Percentiles rank a stretch among this genome's conserved stretches.
Conservation (phyloP, 1,140 invertebrate species). For the Papilio polyxenes region DNA sequence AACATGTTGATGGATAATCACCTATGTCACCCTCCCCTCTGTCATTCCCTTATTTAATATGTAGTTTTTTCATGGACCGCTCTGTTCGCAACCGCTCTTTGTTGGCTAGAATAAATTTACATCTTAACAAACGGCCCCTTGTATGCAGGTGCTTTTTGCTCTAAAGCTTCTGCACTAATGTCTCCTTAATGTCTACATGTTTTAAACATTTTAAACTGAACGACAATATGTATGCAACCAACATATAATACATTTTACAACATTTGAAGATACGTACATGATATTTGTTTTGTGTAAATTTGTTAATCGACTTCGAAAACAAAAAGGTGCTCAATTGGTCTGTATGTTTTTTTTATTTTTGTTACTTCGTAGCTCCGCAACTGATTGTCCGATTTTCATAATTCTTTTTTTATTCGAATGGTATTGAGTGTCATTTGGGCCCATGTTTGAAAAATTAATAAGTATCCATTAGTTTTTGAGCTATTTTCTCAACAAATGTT, state of each 20-base stretch:
- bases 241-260: background rate
- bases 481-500: too few species aligned
- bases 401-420: too few species aligned
- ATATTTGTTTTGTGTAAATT: too few species aligned
- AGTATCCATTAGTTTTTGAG: too few species aligned
- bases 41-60: constrained; percentile 4
- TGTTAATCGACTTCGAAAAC: too few species aligned
- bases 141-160: constrained; percentile 62
- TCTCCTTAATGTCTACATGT: constrained; percentile 65
- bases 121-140: constrained; percentile 66
- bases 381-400: too few species aligned
- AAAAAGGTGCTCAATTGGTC: too few species aligned
- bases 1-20: constrained; percentile 4
- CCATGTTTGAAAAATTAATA: too few species aligned
- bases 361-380: too few species aligned
- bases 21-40: background rate
- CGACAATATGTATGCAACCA: background rate
- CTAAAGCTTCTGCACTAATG: constrained; percentile 58
- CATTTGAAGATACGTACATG: too few species aligned
- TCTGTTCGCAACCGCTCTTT: constrained; percentile 52
- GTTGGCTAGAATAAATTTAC: constrained; percentile 72
- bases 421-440: too few species aligned
- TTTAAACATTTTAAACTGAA: constrained; percentile 51
- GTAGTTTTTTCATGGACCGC: constrained; percentile 57
- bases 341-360: too few species aligned